Conservation (phyloP, 2,888 invertebrate species). For the Plusia festucae region DNA sequence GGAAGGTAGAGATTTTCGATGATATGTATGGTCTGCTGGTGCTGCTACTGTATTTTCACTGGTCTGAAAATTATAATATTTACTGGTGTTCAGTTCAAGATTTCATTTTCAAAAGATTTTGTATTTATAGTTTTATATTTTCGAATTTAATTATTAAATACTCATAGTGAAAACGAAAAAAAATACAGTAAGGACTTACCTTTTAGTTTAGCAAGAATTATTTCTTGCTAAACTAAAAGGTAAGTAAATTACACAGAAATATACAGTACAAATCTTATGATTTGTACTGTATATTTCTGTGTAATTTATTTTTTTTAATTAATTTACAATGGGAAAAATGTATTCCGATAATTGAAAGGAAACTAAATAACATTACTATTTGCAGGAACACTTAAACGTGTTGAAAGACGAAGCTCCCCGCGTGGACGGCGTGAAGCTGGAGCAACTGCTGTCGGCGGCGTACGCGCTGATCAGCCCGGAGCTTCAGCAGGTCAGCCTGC, state of each 20-base stretch:
- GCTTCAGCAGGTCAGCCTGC: slow-evolving; percentile 92
- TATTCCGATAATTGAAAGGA: neutral
- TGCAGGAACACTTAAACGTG: slow-evolving; percentile 86
- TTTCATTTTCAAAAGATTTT: neutral
- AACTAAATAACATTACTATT: slow-evolving; percentile 12
- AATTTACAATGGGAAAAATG: too few species aligned
- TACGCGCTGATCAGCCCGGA: slow-evolving; percentile 94
- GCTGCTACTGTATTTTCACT: slow-evolving; percentile 6
- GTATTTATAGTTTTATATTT: neutral
- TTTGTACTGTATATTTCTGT: too few species aligned
- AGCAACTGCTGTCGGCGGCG: slow-evolving; percentile 93
- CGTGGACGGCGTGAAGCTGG: slow-evolving; percentile 85
- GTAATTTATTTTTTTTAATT: too few species aligned
- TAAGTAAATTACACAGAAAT: too few species aligned
- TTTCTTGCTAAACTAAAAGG: too few species aligned
- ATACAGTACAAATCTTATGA: too few species aligned
- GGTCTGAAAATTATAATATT: neutral
- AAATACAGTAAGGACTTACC: too few species aligned
- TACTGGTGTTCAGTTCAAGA: neutral
- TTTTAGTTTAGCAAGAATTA: too few species aligned
- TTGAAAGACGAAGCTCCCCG: slow-evolving; percentile 82
- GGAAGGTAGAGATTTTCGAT: slow-evolving; percentile 11
- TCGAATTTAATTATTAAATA: neutral
- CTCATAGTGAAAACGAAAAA: too few species aligned
- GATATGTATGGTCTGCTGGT: slow-evolving; percentile 19